A percentile compares a stretch with the other conserved stretches of the same genome.
Evolutionary conservation across 1,140 invertebrate genomes (phyloP).

Genomic region (Ectropis grisescens): DNA sequence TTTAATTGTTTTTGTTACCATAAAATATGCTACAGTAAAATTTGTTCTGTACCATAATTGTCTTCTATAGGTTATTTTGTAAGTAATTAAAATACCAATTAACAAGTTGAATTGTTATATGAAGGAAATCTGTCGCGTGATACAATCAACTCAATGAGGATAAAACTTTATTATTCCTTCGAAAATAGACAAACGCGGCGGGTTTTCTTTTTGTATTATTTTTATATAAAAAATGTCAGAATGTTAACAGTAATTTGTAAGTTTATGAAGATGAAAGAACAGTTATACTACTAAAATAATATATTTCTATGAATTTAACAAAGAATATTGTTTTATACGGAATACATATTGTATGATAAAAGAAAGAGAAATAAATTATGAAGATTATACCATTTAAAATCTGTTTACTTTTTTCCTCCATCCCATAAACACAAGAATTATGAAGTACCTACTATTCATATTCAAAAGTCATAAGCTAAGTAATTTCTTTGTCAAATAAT

Average conservation of each 20-base stretch:
- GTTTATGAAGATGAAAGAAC: constrained; percentile 64
- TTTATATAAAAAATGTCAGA: constrained; percentile 64
- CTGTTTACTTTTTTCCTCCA: constrained; percentile 52
- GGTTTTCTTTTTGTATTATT: constrained; percentile 67
- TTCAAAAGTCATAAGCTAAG: not conserved
- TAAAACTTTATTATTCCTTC: too few species aligned
- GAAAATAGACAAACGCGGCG: too few species aligned
- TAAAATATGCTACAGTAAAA: constrained; percentile 58
- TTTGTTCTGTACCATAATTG: constrained; percentile 63
- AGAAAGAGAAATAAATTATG: constrained; percentile 64
- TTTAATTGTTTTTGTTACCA: constrained; percentile 68
- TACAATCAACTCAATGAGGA: too few species aligned
- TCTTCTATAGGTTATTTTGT: constrained; percentile 60
- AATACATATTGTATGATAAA: constrained; percentile 66
- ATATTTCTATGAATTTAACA: constrained; percentile 69
- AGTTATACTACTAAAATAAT: constrained; percentile 69
- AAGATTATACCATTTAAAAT: constrained; percentile 62
- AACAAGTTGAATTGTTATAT: constrained; percentile 67
- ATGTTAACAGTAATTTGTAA: constrained; percentile 69
- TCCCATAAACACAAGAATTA: not conserved
- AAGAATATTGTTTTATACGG: constrained; percentile 68
- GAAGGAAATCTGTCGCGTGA: constrained; percentile 24
- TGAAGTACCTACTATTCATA: not conserved
- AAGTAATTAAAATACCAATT: constrained; percentile 63
- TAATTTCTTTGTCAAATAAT: not conserved